Evolutionary conservation across 1,140 invertebrate genomes (phyloP).

Genomic region (Planococcus citri): DNA sequence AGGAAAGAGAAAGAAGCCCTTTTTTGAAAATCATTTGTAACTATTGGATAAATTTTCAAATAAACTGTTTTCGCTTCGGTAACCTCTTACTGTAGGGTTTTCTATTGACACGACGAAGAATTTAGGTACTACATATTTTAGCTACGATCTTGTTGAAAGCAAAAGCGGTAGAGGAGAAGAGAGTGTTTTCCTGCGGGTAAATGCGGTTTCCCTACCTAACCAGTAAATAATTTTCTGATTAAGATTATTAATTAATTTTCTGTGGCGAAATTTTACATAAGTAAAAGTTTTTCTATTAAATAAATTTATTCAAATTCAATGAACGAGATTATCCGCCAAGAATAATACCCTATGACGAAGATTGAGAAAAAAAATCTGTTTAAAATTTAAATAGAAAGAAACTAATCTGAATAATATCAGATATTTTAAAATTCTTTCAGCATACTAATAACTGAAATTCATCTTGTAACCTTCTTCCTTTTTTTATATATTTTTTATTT

Average conservation of each 20-base stretch:
- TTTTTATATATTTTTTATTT: not conserved
- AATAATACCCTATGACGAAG: not conserved
- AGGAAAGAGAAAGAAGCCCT: no score
- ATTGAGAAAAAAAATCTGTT: constrained; percentile 1
- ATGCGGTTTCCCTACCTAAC: no score
- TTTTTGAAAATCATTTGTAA: no score
- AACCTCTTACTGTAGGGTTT: no score
- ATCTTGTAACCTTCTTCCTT: not conserved
- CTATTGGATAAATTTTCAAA: no score
- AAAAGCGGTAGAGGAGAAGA: no score
- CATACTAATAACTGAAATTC: not conserved
- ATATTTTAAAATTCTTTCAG: not conserved
- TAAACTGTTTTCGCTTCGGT: no score
- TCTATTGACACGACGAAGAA: no score
- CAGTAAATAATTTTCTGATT: not conserved
- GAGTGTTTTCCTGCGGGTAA: no score
- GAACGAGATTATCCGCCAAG: not conserved
- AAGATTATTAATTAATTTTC: constrained; percentile 1
- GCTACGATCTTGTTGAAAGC: no score
- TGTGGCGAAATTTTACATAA: not conserved
- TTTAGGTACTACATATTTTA: no score
- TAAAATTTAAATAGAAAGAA: not conserved
- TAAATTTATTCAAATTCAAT: constrained; percentile 8
- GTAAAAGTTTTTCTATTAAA: not conserved
- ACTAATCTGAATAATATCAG: not conserved